Evolutionary conservation across 2,888 invertebrate species (phyloP), one percentile per base, ranked within the genome.

Genomic region (Oithona nana): DNA sequence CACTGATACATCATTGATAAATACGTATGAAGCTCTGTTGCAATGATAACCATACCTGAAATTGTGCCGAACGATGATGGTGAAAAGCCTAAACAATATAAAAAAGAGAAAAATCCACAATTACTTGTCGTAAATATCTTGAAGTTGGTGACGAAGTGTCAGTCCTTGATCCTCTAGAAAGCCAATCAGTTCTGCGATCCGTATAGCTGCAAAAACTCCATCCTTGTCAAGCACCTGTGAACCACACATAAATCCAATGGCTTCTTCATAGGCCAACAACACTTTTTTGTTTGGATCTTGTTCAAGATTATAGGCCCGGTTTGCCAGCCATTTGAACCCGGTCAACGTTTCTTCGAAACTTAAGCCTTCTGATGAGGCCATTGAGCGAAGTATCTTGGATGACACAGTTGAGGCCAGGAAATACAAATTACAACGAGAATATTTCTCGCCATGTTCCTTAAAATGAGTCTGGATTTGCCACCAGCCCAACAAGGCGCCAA

Each of bases 241-340:
- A n/a, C 86, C 84, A 71, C 88, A 87, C 95, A 98, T 95, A 71
- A 88, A 97, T 0, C 95, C 98, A 70, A 99, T 95, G 0, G 97
- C 95, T 75, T 99, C 98, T 72, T 99, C 98, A 74, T 87, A 99
- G 0, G 94, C 93, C 74, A 95, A 92, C 61, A 98, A 72, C 0
- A 94, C 86, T 11, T 76, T 74, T 69, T 88, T 86, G 29, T 83
- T 85, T 13, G 63, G 28, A 51, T 60, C 54, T 64, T 80, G 75
- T 39, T 83, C 73, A 62, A 93, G 74, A 4, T 89, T 81, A 30
- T 83, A 76, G 0, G 86, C 79, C 69, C 80, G 80, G 73, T 95
- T 97, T 3, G 90, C 97, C 88, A 99, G 94, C 95, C 95, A 99
- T 71, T 99, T 99, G 72, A 99, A 99, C 0, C 98, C 98, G 0